Evolutionary conservation across 2,797 vertebrate species (phyloP).

Genomic region (Poeciliopsis turneri): DNA sequence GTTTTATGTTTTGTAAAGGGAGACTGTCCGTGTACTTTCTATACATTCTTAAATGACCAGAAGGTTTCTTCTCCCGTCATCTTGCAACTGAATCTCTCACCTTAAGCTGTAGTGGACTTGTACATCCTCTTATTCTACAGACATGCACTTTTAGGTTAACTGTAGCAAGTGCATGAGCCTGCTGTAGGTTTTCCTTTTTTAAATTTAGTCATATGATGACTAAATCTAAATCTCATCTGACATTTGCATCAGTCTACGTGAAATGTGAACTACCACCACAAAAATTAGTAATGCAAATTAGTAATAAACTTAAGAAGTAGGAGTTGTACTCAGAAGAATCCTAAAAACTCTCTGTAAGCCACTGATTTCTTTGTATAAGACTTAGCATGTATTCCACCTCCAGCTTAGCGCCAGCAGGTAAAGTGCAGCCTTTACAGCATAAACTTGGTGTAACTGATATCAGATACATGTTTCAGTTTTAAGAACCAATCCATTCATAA

Average conservation of each 20-base stretch:
- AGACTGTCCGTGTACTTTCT: neutral
- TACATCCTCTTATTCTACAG: neutral
- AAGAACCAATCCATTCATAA: neutral
- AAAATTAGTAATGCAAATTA: neutral
- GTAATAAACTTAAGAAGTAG: neutral
- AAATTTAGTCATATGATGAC: neutral
- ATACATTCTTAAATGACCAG: neutral
- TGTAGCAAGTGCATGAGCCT: neutral
- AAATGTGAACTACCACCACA: neutral
- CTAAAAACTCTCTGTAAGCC: neutral
- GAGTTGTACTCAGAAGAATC: no score
- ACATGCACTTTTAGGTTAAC: neutral
- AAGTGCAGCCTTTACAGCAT: neutral
- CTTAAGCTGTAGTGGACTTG: neutral
- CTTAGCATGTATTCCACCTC: neutral
- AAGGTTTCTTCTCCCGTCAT: neutral
- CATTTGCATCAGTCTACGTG: neutral
- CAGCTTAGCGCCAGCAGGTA: neutral
- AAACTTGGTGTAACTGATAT: neutral
- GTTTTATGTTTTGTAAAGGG: neutral
- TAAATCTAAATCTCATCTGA: neutral
- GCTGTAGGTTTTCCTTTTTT: neutral
- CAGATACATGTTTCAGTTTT: neutral
- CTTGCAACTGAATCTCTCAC: neutral
- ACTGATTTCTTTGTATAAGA: neutral